Conservation (phyloP, 2,888 invertebrate genomes). For the Parapristionchus giblindavisi region DNA sequence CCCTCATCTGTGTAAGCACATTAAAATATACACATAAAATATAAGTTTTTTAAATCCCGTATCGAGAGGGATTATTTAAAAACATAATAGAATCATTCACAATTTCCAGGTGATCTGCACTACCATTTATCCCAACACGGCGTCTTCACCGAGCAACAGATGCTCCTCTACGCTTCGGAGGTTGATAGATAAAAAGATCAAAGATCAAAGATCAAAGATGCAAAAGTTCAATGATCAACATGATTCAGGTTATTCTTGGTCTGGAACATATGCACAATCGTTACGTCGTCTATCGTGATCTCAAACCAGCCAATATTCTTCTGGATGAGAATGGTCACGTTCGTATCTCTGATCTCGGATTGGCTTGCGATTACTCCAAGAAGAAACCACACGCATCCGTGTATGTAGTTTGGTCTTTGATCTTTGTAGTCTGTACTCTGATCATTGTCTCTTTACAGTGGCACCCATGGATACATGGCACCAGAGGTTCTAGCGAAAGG, state of each 20-base stretch:
- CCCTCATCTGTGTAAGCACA: too few species aligned
- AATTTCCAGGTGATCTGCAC: conserved; percentile 75
- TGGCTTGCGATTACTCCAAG: conserved; percentile 99
- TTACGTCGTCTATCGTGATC: conserved; percentile 85
- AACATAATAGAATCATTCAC: too few species aligned
- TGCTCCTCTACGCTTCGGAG: conserved; percentile 80
- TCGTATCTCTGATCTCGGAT: conserved; percentile 95
- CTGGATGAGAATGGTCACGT: conserved; percentile 88
- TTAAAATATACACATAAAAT: too few species aligned
- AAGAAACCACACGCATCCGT: conserved; percentile 99
- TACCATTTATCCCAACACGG: conserved; percentile 99
- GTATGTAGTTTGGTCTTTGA: too few species aligned
- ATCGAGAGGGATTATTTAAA: too few species aligned
- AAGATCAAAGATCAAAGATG: conserved; percentile 15
- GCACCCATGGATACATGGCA: conserved; percentile 99
- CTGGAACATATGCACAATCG: conserved; percentile 99
- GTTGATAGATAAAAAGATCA: conserved; percentile 33
- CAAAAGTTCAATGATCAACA: too few species aligned
- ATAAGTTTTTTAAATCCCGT: background rate
- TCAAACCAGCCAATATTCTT: conserved; percentile 90
- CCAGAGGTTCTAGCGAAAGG: conserved; percentile 98
- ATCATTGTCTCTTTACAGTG: conserved; percentile 76
- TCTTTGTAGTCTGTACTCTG: too few species aligned
- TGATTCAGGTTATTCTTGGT: conserved; percentile 87
- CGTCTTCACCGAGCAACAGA: conserved; percentile 96